Conservation (phyloP, 2,113 vertebrate species). For the Solea solea region DNA sequence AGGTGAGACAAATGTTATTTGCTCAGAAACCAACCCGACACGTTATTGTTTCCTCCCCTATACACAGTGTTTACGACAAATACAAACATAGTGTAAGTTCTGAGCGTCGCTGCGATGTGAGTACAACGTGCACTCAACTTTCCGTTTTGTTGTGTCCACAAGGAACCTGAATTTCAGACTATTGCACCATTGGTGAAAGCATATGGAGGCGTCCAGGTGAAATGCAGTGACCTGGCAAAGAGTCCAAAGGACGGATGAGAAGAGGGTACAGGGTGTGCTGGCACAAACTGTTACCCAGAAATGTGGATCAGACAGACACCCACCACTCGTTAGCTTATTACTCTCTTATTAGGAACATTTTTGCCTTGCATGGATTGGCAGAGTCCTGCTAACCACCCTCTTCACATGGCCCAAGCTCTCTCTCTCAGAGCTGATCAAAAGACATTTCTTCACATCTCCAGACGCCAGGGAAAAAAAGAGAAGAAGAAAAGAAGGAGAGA, state of each 20-base stretch:
- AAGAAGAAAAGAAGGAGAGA: constrained; percentile 77
- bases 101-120: constrained; percentile 13
- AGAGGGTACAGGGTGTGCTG: constrained; percentile 68
- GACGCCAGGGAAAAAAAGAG: constrained; percentile 71
- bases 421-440: constrained; percentile 83
- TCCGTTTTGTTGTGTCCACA: constrained; percentile 39
- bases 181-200: constrained; percentile 59
- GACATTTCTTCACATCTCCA: constrained; percentile 83
- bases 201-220: constrained; percentile 74
- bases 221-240: constrained; percentile 68
- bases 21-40: constrained; percentile 36
- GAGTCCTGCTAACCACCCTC: constrained; percentile 75
- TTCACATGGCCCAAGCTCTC: constrained; percentile 78
- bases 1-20: constrained; percentile 63
- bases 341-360: constrained; percentile 81
- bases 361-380: constrained; percentile 79
- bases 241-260: constrained; percentile 59
- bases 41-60: constrained; percentile 29
- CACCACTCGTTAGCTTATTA: constrained; percentile 78
- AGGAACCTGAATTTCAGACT: constrained; percentile 50
- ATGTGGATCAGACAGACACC: constrained; percentile 72
- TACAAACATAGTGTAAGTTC: constrained; percentile 31
- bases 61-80: constrained; percentile 22
- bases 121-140: constrained; percentile 30
- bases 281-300: constrained; percentile 67